Evolutionary conservation across 2,113 vertebrate species (phyloP).

Genomic region (Cynoglossus semilaevis): DNA sequence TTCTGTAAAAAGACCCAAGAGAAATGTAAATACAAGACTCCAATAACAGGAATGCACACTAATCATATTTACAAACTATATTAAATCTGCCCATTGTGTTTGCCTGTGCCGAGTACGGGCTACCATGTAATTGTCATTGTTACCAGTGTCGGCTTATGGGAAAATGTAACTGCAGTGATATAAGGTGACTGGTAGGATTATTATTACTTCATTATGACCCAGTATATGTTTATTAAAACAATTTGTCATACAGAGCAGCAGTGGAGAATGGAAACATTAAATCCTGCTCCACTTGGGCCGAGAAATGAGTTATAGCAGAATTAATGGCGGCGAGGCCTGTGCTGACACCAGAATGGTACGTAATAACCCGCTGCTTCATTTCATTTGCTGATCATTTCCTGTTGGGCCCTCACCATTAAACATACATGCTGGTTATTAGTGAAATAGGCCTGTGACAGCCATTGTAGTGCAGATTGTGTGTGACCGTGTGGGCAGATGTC

Average conservation of each 20-base stretch:
- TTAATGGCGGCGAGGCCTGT: conserved; percentile 83
- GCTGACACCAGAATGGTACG: conserved; percentile 76
- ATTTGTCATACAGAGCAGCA: conserved; percentile 99
- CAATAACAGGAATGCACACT: conserved; percentile 98
- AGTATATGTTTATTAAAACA: conserved; percentile 99
- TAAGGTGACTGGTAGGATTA: conserved; percentile 98
- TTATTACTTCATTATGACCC: conserved; percentile 99
- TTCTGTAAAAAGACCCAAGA: conserved; percentile 92
- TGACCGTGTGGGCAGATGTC: conserved; percentile 6
- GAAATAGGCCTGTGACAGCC: conserved; percentile 77
- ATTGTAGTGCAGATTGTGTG: conserved; percentile 74
- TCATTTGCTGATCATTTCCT: conserved; percentile 92
- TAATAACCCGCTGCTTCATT: conserved; percentile 85
- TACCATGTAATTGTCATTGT: conserved; percentile 96
- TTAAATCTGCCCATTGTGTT: conserved; percentile 99
- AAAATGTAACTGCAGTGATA: conserved; percentile 99
- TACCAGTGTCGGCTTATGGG: conserved; percentile 91
- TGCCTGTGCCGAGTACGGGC: conserved; percentile 88
- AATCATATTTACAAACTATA: conserved; percentile 99
- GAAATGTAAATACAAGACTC: conserved; percentile 98
- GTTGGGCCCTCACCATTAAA: conserved; percentile 91
- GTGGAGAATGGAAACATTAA: conserved; percentile 97
- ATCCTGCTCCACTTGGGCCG: conserved; percentile 91
- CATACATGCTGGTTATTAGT: conserved; percentile 85
- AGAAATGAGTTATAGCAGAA: conserved; percentile 97